A percentile compares a stretch with the other conserved stretches of the same genome.
phyloP scores from a whole-genome alignment of 1,140 invertebrate genomes.

The Drosophila obscura region DNA sequence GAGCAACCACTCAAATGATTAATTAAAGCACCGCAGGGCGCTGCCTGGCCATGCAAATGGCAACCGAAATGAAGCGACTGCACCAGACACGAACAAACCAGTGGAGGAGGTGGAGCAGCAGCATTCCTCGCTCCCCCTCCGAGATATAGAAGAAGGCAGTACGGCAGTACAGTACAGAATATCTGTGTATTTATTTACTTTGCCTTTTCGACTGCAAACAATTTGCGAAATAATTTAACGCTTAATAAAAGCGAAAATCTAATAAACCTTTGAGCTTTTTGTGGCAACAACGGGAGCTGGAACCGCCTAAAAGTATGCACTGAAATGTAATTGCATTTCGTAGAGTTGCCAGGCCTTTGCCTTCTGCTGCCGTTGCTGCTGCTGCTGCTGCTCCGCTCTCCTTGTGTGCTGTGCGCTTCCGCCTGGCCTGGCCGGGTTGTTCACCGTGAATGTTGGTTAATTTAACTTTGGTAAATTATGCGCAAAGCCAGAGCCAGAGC shows the following conservation, averaged over 20 bases:
- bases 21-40: constrained; percentile 75
- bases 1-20: constrained; percentile 69
- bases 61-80: constrained; percentile 74
- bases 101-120: neutral
- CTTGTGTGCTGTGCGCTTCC: constrained; percentile 40
- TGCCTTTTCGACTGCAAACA: constrained; percentile 68
- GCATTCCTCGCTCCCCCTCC: neutral
- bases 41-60: constrained; percentile 68
- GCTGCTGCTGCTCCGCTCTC: constrained; percentile 15
- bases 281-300: constrained; percentile 34
- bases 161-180: neutral
- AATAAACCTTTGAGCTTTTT: constrained; percentile 82
- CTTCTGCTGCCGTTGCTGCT: neutral
- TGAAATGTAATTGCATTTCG: constrained; percentile 76
- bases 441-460: constrained; percentile 76
- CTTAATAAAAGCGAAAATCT: constrained; percentile 81
- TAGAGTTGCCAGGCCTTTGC: constrained; percentile 33
- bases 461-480: constrained; percentile 80
- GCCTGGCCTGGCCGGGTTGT: constrained; percentile 48
- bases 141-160: neutral
- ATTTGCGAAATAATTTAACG: constrained; percentile 82
- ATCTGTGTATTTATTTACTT: constrained; percentile 68
- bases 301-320: constrained; percentile 68
- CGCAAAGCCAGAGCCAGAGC: constrained; percentile 7
- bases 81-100: constrained; percentile 23